These are phyloP conservation scores for Anaspis maculata DNA, from an alignment of 2,888 invertebrate species.

Conservation along the genomic window DNA sequence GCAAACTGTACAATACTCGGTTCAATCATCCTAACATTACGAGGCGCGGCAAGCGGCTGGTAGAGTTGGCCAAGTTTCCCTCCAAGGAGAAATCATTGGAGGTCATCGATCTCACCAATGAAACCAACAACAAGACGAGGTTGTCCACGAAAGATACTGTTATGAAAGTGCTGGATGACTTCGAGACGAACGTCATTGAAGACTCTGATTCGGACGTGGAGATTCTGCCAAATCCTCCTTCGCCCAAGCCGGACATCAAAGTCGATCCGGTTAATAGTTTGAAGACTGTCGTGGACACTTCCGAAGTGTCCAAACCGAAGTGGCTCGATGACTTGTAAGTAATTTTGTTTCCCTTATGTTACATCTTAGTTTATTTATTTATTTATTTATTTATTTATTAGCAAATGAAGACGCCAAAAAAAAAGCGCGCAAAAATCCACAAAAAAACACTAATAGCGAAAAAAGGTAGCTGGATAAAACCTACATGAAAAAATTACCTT, in stretches of 20 bases:
- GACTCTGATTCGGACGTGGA: slow-evolving; percentile 37
- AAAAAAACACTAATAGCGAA: too few species aligned
- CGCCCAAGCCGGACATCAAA: slow-evolving; percentile 37
- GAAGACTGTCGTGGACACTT: slow-evolving; percentile 48
- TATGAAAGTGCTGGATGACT: slow-evolving; percentile 30
- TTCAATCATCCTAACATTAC: slow-evolving; percentile 6
- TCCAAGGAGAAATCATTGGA: slow-evolving; percentile 5
- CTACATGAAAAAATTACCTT: too few species aligned
- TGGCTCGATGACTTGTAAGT: slow-evolving; percentile 49
- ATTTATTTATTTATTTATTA: too few species aligned
- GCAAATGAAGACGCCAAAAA: too few species aligned
- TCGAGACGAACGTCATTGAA: slow-evolving; percentile 24
- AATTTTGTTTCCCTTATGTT: slow-evolving; percentile 3
- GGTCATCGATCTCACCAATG: slow-evolving; percentile 11
- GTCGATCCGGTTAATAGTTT: slow-evolving; percentile 47
- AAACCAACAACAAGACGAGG: slow-evolving; percentile 7
- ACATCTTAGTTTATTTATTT: too few species aligned
- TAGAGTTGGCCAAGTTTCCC: slow-evolving; percentile 17
- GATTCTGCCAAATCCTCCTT: slow-evolving; percentile 33
- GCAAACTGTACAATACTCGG: too few species aligned
- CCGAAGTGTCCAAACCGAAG: slow-evolving; percentile 43
- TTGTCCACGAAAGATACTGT: slow-evolving; percentile 31
- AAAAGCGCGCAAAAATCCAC: too few species aligned
- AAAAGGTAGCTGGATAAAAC: too few species aligned
- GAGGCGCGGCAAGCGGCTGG: slow-evolving; percentile 13